Conservation (phyloP, 1,140 invertebrate species). For the Drosophila kikkawai region DNA sequence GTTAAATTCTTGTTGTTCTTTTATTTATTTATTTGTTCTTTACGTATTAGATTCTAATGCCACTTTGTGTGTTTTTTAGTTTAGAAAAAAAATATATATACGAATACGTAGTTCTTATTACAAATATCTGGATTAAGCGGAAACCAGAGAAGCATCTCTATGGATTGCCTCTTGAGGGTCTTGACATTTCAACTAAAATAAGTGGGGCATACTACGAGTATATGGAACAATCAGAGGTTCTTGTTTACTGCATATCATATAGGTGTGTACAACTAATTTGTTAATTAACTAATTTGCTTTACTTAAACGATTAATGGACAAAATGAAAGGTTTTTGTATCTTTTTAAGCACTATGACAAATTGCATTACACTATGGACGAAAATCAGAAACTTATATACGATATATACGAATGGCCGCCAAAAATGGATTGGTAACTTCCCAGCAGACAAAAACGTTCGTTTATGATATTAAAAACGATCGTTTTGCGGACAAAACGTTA, state of each 20-base stretch:
- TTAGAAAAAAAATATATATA: constrained; percentile 24
- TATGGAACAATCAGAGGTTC: constrained; percentile 35
- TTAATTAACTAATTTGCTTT: constrained; percentile 79
- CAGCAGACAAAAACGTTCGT: too few species aligned
- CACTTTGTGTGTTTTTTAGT: constrained; percentile 52
- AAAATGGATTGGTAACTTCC: constrained; percentile 9
- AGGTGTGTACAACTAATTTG: constrained; percentile 53
- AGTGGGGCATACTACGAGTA: constrained; percentile 11
- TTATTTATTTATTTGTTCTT: constrained; percentile 41
- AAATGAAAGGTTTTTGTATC: constrained; percentile 38
- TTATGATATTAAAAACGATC: too few species aligned
- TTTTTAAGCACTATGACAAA: constrained; percentile 39
- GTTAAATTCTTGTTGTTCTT: constrained; percentile 14
- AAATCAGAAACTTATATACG: constrained; percentile 53
- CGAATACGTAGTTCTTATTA: constrained; percentile 40
- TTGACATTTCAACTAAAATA: constrained; percentile 21
- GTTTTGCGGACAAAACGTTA: too few species aligned
- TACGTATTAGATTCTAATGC: constrained; percentile 50
- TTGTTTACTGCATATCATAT: constrained; percentile 21
- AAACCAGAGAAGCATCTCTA: constrained; percentile 8
- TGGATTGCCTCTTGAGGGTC: constrained; percentile 4
- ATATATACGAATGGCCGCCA: constrained; percentile 39
- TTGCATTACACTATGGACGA: constrained; percentile 75
- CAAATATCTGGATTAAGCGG: constrained; percentile 27
- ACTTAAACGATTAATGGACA: constrained; percentile 73